Evolutionary conservation across 2,888 invertebrate species (phyloP), one percentile per base, ranked within the genome.

Genomic region (Acanthacorydalis orientalis): DNA sequence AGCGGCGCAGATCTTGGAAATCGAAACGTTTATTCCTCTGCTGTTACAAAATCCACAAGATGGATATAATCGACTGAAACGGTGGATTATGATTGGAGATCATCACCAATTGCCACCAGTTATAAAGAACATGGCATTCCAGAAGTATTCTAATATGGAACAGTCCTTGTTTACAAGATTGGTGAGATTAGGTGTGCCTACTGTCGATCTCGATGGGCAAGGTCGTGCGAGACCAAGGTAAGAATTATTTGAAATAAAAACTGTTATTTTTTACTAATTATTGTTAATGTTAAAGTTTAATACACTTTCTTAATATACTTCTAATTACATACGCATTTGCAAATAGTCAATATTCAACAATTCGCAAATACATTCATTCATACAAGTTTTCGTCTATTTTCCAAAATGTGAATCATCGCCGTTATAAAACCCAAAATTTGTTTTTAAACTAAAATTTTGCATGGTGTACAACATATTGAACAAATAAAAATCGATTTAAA

Each of bases 81-180:
- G 98, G 12, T 99, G 98, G 97, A 96, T 99, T 57, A 99, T 99
- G 98, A 99, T 99, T 59, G 98, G 98, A 0, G 97, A 89, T 68
- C 98, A 99, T 67, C 95, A 98, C 68, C 98, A 99, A 67, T 70
- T 99, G 55, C 98, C 98, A 0, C 98, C 98, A 0, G 96, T 99
- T 10, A 96, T 99, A 43, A 98, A 99, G 69, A 99, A 99, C 66
- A 96, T 97, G 90, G 97, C 98, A 7, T 98, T 98, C 70, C 97
- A 99, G 67, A 99, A 99, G 64, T 98, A 93, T 68, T 95, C 92
- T 47, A 99, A 99, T 61, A 97, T 99, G 97, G 98, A 99, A 60
- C 98, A 99, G 69, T 93, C 93, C 47, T 72, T 99, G 39, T 99
- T 99, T 65, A 93, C 97, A 0, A 74, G 98, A 53, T 81, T 98